phyloP scores from a whole-genome alignment of 1,140 invertebrate genomes.

The Macrostomum lignano region DNA sequence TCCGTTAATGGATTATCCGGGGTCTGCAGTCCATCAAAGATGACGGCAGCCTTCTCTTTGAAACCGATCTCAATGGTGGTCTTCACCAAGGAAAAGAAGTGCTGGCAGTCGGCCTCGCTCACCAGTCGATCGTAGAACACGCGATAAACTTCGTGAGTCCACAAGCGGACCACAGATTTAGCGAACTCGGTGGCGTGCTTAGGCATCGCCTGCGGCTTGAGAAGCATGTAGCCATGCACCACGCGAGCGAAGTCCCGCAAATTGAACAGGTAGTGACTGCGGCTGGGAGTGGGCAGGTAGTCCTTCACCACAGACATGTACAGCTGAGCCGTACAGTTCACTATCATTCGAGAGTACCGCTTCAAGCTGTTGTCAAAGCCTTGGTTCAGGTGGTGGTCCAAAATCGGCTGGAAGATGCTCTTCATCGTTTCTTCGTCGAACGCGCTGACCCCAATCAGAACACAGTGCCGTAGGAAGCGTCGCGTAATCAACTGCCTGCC shows the following conservation, averaged over 20 bases:
- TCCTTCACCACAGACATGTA: conserved; percentile 10
- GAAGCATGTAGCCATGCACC: conserved; percentile 25
- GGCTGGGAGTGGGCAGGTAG: conserved; percentile 24
- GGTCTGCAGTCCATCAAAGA: conserved; percentile 16
- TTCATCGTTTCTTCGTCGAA: conserved; percentile 28
- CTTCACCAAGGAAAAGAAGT: conserved; percentile 15
- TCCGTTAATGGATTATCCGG: conserved; percentile 28
- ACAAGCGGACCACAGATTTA: conserved; percentile 17
- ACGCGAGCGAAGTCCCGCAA: conserved; percentile 25
- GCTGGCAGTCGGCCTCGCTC: conserved; percentile 15
- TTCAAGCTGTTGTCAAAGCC: conserved; percentile 28
- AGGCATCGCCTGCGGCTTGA: conserved; percentile 13
- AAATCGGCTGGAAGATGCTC: conserved; percentile 24
- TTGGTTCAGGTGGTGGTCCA: conserved; percentile 26
- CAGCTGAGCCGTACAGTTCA: conserved; percentile 1
- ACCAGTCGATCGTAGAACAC: conserved; percentile 27
- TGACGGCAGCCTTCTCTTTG: conserved; percentile 19
- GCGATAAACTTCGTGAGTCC: conserved; percentile 28
- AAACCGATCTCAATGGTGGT: conserved; percentile 15
- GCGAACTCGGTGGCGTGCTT: conserved; percentile 12
- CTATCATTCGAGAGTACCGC: conserved; percentile 16
- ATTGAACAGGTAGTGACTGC: conserved; percentile 29
- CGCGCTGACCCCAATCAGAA: conserved; percentile 22
- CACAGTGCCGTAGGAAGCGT: conserved; percentile 24
- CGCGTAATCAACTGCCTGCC: conserved; percentile 22